Base-by-base conservation (phyloP, 2,888 invertebrate genomes). In the Lasioglossum oenotherae region DNA sequence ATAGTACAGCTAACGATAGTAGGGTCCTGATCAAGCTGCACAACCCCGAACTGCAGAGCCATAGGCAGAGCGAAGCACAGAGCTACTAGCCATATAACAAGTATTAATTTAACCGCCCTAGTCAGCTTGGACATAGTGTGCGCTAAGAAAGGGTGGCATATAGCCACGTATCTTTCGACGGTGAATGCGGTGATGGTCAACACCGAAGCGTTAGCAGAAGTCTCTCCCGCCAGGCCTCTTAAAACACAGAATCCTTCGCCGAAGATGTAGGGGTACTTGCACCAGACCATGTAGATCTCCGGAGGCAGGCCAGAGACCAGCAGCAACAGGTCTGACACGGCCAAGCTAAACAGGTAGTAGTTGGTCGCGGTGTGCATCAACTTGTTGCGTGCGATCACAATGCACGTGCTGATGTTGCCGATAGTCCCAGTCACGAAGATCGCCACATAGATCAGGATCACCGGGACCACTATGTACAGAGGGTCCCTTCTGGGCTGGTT, bases 71-170 rank as follows among this genome's bases (percentile, higher is more conserved):
- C 98, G 92, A 97, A 95, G 86, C 97, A 96, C 89, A 98, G 95
- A 0, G 98, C 97, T 0, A 97, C 95, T 78, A 98, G 93, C 99
- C 99, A 99, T 87, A 99, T 97, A 69, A 97, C 95, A 38, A 98
- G 94, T 67, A 99, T 98, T 91, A 98, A 97, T 93, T 97, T 97
- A 81, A 98, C 96, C 16, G 98, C 98, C 49, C 99, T 96, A 27
- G 98, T 97, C 67, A 99, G 95, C 92, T 98, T 98, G 6, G 98
- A 98, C 97, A 98, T 97, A 85, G 98, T 98, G 93, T 98, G 98
- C 0, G 97, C 96, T 38, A 96, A 94, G 92, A 97, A 96, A 0
- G 97, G 97, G 92, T 97, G 97, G 90, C 97, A 97, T 73, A 97
- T 97, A 0, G 97, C 97, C 12, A 97, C 95, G 94, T 97, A 97